Base-by-base conservation (phyloP, 2,113 vertebrate species). In the Ophthalmolycus amberensis region DNA sequence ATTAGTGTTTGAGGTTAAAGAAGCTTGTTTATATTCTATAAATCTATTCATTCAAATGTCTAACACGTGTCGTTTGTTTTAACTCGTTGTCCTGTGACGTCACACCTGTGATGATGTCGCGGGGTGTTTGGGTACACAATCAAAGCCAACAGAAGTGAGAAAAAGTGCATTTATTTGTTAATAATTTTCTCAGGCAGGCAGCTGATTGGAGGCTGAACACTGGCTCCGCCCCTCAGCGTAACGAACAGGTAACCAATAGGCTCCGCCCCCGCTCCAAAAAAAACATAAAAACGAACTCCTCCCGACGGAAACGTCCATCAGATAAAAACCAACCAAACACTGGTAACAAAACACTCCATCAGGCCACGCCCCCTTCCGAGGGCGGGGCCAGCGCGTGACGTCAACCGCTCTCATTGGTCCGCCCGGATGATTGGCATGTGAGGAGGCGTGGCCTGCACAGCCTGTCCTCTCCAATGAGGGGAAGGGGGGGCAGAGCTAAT, bases 131-230 rank as follows among this genome's bases (percentile, higher is more conserved):
- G 16, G 14, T 7, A 54, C 16, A 6, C 1, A 27, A 72, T n/a
- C 0, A 75, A 70, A 34, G 16, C 1, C 56, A 64, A 20, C 65
- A 70, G 6, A 83, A 50, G 52, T 90, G 91, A 92, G 88, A 91
- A 93, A 95, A 95, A 95, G 95, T 95, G 95, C 95, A 94, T 95
- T 95, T 94, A 94, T 94, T 95, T 87, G 70, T 86, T 63, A 83
- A 85, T 89, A 72, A 80, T 89, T 84, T 88, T 84, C 62, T 77
- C 65, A 42, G 77, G 75, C 88, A 88, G 89, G 89, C 50, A 32
- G 82, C 77, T 85, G 50, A 67, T 79, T 80, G 80, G 69, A 85
- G 88, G 76, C 42, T 72, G 79, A 90, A 87, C 83, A 48, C 76
- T 75, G 65, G 58, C 85, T 78, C 77, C 80, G 37, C 76, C 84